Evolutionary conservation across 2,797 vertebrate species (phyloP).

Genomic region (Spinibarbus caldwelli): DNA sequence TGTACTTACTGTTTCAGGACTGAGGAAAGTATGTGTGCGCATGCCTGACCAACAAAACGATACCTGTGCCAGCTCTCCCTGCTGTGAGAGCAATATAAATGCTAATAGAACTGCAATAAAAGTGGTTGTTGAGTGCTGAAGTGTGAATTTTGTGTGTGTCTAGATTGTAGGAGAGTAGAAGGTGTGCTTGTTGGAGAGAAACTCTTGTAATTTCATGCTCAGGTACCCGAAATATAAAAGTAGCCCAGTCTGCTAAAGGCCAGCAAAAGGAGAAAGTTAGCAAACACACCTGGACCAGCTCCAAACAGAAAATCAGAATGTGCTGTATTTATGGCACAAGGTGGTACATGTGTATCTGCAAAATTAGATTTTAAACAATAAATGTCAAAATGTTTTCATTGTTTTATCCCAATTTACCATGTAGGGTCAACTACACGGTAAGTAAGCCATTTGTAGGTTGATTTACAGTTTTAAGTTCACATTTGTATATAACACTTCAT

Average conservation of each 20-base stretch:
- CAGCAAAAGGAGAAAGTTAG: slow-evolving; percentile 5
- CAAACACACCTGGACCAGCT: background rate
- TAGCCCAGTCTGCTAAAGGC: background rate
- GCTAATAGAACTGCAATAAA: slow-evolving; percentile 29
- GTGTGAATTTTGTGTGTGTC: slow-evolving; percentile 24
- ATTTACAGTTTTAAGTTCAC: background rate
- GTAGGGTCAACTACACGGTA: background rate
- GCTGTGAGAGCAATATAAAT: slow-evolving; percentile 50
- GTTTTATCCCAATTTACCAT: background rate
- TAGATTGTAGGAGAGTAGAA: background rate
- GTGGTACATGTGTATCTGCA: background rate
- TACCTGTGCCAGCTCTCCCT: slow-evolving; percentile 19
- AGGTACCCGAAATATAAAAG: slow-evolving; percentile 32
- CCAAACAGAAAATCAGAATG: background rate
- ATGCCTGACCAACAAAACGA: slow-evolving; percentile 11
- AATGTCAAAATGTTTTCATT: background rate
- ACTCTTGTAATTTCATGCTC: slow-evolving; percentile 45
- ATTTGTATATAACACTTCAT: background rate
- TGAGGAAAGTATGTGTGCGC: background rate
- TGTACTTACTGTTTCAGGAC: background rate
- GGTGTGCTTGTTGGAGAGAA: slow-evolving; percentile 12
- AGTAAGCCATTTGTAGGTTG: background rate
- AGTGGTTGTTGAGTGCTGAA: slow-evolving; percentile 7
- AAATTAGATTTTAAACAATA: background rate
- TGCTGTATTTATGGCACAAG: background rate